These are phyloP conservation scores for Brachyalestes nurse DNA, from an alignment of 2,797 vertebrate species.

Conservation along the genomic window DNA sequence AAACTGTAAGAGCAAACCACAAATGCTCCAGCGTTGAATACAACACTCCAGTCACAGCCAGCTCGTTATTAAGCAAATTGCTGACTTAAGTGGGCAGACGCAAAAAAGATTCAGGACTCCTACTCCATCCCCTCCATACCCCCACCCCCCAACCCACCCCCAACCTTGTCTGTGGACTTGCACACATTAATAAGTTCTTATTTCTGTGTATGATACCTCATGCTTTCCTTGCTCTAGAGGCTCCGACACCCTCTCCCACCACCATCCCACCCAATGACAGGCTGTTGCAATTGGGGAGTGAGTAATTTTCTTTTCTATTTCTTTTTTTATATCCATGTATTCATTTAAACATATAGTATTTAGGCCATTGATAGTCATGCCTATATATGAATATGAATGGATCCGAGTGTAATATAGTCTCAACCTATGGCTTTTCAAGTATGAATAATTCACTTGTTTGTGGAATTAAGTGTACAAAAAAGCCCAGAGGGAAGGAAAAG, in stretches of 20 bases:
- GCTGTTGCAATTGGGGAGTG: neutral
- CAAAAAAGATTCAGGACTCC: slow-evolving; percentile 47
- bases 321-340: neutral
- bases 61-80: slow-evolving; percentile 35
- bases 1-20: slow-evolving; percentile 17
- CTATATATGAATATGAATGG: neutral
- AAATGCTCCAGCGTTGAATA: slow-evolving; percentile 28
- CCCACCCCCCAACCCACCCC: slow-evolving; percentile 23
- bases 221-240: slow-evolving; percentile 73
- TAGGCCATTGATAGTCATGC: neutral
- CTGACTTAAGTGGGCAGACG: slow-evolving; percentile 58
- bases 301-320: neutral
- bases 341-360: neutral
- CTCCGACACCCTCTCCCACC: neutral
- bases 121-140: slow-evolving; percentile 39
- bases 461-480: neutral
- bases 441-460: slow-evolving; percentile 22
- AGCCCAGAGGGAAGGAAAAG: neutral
- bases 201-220: slow-evolving; percentile 81
- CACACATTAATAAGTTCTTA: slow-evolving; percentile 65
- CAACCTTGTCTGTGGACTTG: slow-evolving; percentile 57
- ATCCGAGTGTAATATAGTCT: neutral
- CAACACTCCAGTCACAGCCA: slow-evolving; percentile 8
- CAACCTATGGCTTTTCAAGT: slow-evolving; percentile 11
- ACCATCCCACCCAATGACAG: neutral